phyloP scores from a whole-genome alignment of 2,888 invertebrate genomes.

The Agriotes lineatus region DNA sequence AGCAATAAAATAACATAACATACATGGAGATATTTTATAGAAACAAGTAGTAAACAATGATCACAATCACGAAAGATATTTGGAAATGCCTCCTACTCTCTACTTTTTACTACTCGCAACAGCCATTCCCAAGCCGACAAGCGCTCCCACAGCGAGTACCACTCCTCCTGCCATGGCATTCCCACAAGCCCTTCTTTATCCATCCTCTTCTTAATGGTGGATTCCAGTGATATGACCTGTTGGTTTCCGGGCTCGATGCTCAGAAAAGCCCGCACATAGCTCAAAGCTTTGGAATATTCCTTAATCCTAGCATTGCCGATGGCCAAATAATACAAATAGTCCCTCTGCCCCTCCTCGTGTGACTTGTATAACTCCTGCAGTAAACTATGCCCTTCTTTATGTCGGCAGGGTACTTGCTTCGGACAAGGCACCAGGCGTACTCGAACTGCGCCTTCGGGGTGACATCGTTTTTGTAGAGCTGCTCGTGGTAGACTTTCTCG shows the following conservation, averaged over 20 bases:
- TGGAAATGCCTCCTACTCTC: background rate
- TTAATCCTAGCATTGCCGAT: constrained; percentile 94
- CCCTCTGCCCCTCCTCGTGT: constrained; percentile 85
- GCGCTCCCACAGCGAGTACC: constrained; percentile 85
- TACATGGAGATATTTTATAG: background rate
- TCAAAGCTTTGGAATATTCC: constrained; percentile 88
- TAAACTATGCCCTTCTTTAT: constrained; percentile 91
- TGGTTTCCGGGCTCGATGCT: constrained; percentile 79
- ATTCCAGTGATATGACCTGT: constrained; percentile 80
- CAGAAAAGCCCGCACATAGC: constrained; percentile 74
- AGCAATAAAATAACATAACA: constrained; percentile 6
- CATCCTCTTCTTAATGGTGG: constrained; percentile 89
- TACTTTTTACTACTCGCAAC: constrained; percentile 32
- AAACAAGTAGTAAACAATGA: background rate
- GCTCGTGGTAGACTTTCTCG: constrained; percentile 87
- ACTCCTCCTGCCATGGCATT: constrained; percentile 89
- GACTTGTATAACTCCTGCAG: constrained; percentile 86
- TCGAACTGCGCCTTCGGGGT: constrained; percentile 92
- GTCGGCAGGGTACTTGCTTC: constrained; percentile 88
- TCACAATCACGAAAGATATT: constrained; percentile 4
- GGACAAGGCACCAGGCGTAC: constrained; percentile 95
- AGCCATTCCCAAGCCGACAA: constrained; percentile 87
- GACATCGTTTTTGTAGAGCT: constrained; percentile 79
- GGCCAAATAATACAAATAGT: constrained; percentile 95
- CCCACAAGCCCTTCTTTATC: constrained; percentile 91